phyloP scores from a whole-genome alignment of 2,888 invertebrate genomes.

The Bombylius discolor region DNA sequence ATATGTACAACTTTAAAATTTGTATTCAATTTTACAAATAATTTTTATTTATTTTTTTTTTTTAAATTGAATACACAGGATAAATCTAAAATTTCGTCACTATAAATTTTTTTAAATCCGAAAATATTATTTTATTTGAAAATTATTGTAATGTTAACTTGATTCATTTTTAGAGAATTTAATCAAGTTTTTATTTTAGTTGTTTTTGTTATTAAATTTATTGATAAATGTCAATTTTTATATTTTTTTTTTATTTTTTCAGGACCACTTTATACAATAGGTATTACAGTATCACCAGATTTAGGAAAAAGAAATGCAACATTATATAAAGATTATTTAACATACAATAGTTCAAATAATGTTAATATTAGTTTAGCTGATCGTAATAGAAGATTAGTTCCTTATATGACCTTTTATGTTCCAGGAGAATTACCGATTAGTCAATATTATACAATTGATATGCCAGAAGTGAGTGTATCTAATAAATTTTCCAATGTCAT shows the following conservation, averaged over 20 bases:
- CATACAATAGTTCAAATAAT: neutral
- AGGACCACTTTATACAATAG: constrained; percentile 35
- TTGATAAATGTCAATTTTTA: neutral
- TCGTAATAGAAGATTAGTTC: constrained; percentile 63
- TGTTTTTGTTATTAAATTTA: too few relatives aligned
- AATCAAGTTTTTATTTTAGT: too few relatives aligned
- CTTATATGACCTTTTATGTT: constrained; percentile 69
- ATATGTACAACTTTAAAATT: neutral
- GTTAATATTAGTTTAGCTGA: constrained; percentile 34
- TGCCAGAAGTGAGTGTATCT: neutral
- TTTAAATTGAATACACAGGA: too few relatives aligned
- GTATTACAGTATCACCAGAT: constrained; percentile 39
- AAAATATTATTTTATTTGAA: neutral
- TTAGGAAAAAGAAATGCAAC: constrained; percentile 16
- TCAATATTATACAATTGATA: constrained; percentile 27
- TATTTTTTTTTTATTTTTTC: constrained; percentile 28
- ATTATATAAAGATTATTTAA: constrained; percentile 1
- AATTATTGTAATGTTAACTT: too few relatives aligned
- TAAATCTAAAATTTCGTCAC: neutral
- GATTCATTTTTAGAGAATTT: too few relatives aligned
- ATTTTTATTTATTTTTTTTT: neutral
- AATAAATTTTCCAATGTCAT: neutral
- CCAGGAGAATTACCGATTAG: constrained; percentile 45
- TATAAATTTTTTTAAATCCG: neutral
- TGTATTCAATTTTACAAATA: neutral